Evolutionary conservation across 1,140 invertebrate species (phyloP).

Genomic region (Copidosoma floridanum): DNA sequence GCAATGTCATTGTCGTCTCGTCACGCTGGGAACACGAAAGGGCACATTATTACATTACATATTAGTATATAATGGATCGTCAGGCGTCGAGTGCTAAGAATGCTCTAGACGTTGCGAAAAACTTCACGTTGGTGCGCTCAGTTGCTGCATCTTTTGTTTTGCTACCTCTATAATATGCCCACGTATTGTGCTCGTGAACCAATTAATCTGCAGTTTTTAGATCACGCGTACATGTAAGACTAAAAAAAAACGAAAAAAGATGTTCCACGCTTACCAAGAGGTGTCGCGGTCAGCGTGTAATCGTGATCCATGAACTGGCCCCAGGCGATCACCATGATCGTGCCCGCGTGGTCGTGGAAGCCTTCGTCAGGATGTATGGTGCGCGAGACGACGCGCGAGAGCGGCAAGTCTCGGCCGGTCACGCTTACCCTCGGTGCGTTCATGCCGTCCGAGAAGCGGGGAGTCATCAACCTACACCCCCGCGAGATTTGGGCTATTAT

Average conservation of each 20-base stretch:
- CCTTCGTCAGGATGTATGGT: slow-evolving; percentile 90
- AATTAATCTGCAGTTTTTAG: no score
- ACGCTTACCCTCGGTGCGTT: slow-evolving; percentile 75
- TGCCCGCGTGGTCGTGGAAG: slow-evolving; percentile 90
- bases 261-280: slow-evolving; percentile 71
- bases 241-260: neutral
- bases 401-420: slow-evolving; percentile 72
- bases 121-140: no score
- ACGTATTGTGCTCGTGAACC: no score
- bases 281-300: slow-evolving; percentile 83
- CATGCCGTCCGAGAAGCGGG: slow-evolving; percentile 78
- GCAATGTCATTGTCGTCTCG: neutral
- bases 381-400: slow-evolving; percentile 79
- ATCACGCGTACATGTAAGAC: no score
- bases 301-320: slow-evolving; percentile 95
- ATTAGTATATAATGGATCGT: no score
- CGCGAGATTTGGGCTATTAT: no score
- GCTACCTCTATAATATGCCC: no score
- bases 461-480: slow-evolving; percentile 68
- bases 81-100: no score
- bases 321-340: slow-evolving; percentile 90
- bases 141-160: no score
- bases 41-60: no score
- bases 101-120: no score
- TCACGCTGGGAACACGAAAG: no score